These are phyloP conservation scores for Elymnias hypermnestra DNA, from an alignment of 1,140 invertebrate genomes.

Conservation along the genomic window DNA sequence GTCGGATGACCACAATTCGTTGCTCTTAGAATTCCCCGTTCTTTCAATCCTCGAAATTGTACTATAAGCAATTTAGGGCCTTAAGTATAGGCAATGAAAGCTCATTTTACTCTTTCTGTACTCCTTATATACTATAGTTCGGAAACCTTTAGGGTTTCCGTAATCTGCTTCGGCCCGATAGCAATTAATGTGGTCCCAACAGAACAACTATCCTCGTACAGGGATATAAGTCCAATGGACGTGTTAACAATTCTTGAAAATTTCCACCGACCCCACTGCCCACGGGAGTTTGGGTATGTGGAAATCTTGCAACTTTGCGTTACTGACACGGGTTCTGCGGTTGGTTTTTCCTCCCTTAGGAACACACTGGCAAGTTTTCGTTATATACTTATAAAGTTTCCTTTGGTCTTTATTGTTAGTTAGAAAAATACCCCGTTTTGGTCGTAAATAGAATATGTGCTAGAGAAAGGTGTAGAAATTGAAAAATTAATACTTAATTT, in stretches of 20 bases:
- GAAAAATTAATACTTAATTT: no score
- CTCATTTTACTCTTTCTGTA: constrained; percentile 18
- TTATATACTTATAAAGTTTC: constrained; percentile 14
- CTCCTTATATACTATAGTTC: constrained; percentile 45
- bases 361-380: constrained; percentile 9
- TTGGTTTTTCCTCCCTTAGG: constrained; percentile 17
- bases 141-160: constrained; percentile 50
- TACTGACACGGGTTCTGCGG: constrained; percentile 24
- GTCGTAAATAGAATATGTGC: constrained; percentile 12
- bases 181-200: constrained; percentile 62
- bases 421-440: constrained; percentile 8
- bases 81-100: constrained; percentile 21
- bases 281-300: constrained; percentile 9
- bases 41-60: constrained; percentile 41
- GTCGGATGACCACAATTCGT: constrained; percentile 40
- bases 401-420: constrained; percentile 11
- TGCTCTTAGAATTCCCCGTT: constrained; percentile 29
- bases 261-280: constrained; percentile 11
- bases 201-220: constrained; percentile 34
- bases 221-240: constrained; percentile 33
- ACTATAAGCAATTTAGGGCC: constrained; percentile 23
- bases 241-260: constrained; percentile 20
- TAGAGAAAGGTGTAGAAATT: no score
- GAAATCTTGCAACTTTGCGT: constrained; percentile 15
- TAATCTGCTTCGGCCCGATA: constrained; percentile 61